Conservation (phyloP, 1,140 invertebrate species). For the Hylaeus anthracinus region DNA sequence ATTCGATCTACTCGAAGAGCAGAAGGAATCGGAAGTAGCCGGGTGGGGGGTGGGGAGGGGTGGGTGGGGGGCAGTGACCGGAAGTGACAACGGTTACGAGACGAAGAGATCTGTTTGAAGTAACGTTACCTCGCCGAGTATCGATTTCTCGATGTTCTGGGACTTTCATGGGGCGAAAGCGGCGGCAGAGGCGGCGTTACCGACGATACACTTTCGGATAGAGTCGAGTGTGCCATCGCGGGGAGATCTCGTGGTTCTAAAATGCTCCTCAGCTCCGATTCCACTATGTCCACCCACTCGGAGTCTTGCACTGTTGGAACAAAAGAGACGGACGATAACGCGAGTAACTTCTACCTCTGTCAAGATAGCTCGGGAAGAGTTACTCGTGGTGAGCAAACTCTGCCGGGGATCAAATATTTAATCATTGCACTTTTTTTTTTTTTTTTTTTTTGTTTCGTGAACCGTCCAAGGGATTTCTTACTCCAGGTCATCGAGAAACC, state of each 20-base stretch:
- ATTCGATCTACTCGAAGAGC: constrained; percentile 31
- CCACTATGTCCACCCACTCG: constrained; percentile 92
- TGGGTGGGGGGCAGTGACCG: constrained; percentile 35
- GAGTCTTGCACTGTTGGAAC: constrained; percentile 83
- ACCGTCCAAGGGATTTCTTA: too few species aligned
- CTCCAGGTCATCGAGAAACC: too few species aligned
- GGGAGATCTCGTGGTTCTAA: constrained; percentile 84
- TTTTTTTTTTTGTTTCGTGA: too few species aligned
- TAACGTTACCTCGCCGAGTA: constrained; percentile 68
- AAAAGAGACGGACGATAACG: background rate
- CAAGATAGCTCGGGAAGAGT: too few species aligned
- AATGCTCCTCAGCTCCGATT: constrained; percentile 89
- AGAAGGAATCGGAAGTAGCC: constrained; percentile 52
- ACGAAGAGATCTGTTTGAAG: constrained; percentile 58
- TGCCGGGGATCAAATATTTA: too few species aligned
- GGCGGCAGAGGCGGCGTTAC: constrained; percentile 90
- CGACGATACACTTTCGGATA: constrained; percentile 86
- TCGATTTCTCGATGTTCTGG: constrained; percentile 76
- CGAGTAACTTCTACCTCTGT: background rate
- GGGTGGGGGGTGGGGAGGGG: background rate
- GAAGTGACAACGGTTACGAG: constrained; percentile 54
- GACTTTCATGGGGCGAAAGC: constrained; percentile 84
- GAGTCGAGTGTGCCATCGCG: constrained; percentile 81
- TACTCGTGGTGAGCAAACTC: too few species aligned
- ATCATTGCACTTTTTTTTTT: too few species aligned